Evolutionary conservation across 2,888 invertebrate species (phyloP).

Genomic region (Drosophila infuscata): DNA sequence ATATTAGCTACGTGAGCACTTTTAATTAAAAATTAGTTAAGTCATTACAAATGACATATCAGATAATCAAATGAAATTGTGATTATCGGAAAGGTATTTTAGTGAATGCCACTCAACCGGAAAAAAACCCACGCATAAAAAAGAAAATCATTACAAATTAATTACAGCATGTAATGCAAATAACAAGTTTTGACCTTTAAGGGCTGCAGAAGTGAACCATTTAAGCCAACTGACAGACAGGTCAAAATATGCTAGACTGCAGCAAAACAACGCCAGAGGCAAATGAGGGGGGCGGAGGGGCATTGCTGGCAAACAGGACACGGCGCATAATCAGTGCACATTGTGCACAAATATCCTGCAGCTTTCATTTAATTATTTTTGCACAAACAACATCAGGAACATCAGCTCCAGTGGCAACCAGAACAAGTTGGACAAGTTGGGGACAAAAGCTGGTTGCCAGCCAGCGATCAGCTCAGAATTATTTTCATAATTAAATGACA

Average conservation of each 20-base stretch:
- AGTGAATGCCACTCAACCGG: conserved; percentile 18
- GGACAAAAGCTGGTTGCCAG: conserved; percentile 38
- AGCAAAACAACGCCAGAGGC: background rate
- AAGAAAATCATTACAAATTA: conserved; percentile 19
- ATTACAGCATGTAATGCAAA: conserved; percentile 21
- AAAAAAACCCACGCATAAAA: background rate
- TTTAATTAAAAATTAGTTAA: conserved; percentile 11
- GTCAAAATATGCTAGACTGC: conserved; percentile 9
- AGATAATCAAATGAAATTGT: conserved; percentile 10
- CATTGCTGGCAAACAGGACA: conserved; percentile 31
- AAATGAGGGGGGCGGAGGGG: conserved; percentile 1
- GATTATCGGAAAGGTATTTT: background rate
- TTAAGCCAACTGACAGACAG: conserved; percentile 37
- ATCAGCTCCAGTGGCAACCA: background rate
- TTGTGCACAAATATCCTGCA: conserved; percentile 67
- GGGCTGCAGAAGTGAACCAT: background rate
- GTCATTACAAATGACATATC: conserved; percentile 24
- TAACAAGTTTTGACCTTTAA: conserved; percentile 25
- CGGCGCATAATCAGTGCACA: conserved; percentile 65
- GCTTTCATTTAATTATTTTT: conserved; percentile 69
- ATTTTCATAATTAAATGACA: conserved; percentile 73
- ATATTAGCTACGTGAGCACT: background rate
- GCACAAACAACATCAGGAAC: conserved; percentile 30
- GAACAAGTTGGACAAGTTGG: conserved; percentile 32
- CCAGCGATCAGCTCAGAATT: conserved; percentile 38